Evolutionary conservation across 2,113 vertebrate genomes (phyloP).

Genomic region (Apodemus speciosus): DNA sequence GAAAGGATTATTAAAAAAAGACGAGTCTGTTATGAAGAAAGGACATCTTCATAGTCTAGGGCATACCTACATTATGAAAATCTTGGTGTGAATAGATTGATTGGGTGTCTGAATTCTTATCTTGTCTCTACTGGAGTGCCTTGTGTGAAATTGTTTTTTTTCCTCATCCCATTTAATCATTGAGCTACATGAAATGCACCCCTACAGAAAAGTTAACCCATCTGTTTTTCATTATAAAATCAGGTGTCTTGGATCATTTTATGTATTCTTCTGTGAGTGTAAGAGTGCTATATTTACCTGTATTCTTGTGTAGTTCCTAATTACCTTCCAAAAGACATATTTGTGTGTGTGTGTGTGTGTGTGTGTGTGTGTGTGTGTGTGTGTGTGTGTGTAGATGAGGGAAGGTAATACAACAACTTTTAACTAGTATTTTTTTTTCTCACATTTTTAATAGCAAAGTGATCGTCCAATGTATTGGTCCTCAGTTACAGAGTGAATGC

Average conservation of each 20-base stretch:
- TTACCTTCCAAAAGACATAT: conserved; percentile 28
- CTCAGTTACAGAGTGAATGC: conserved; percentile 44
- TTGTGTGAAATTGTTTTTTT: conserved; percentile 57
- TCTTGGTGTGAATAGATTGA: conserved; percentile 28
- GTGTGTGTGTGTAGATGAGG: neutral
- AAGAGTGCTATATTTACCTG: conserved; percentile 43
- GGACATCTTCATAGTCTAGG: conserved; percentile 10
- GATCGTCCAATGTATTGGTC: conserved; percentile 4
- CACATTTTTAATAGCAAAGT: conserved; percentile 52
- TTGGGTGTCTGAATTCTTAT: conserved; percentile 39
- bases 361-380: neutral
- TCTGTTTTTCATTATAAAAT: conserved; percentile 37
- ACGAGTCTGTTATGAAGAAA: conserved; percentile 38
- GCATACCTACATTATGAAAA: conserved; percentile 25
- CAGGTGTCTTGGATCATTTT: conserved; percentile 41
- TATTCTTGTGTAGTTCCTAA: conserved; percentile 10
- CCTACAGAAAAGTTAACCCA: conserved; percentile 15
- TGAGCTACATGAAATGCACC: conserved; percentile 28
- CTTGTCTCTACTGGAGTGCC: conserved; percentile 61
- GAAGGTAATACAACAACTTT: conserved; percentile 46
- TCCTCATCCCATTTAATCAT: conserved; percentile 39
- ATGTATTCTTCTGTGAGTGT: conserved; percentile 15
- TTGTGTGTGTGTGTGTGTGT: neutral
- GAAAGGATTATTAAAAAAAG: conserved; percentile 1
- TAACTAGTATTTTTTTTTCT: conserved; percentile 44